A percentile compares a stretch with the other conserved stretches of the same genome.
Evolutionary conservation across 2,888 invertebrate genomes (phyloP).

Genomic region (Acanthosoma haemorrhoidale): DNA sequence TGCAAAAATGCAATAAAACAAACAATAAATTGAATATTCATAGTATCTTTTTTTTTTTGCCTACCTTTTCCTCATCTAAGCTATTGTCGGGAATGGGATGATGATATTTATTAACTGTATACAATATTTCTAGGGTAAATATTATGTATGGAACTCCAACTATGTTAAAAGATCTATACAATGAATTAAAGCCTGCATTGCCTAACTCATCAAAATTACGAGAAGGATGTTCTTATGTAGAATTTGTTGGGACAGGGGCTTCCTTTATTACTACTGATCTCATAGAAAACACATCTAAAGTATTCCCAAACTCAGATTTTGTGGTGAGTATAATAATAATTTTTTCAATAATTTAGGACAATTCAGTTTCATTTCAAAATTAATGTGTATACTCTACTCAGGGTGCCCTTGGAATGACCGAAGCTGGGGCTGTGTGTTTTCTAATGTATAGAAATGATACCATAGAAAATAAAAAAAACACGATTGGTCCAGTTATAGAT

Average conservation of each 20-base stretch:
- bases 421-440: neutral
- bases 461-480: neutral
- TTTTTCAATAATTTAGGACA: no score
- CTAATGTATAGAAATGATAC: neutral
- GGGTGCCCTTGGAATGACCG: neutral
- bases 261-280: neutral
- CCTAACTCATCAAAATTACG: neutral
- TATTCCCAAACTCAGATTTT: neutral
- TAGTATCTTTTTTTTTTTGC: no score
- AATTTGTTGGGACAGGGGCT: neutral
- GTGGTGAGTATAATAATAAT: neutral
- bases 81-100: no score
- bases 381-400: neutral
- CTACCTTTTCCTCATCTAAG: no score
- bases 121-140: neutral
- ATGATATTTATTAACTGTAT: neutral
- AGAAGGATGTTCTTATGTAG: neutral
- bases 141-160: neutral
- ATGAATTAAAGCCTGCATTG: neutral
- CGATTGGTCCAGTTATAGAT: neutral
- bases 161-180: neutral
- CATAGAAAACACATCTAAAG: neutral
- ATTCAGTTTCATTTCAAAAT: no score
- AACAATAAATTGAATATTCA: no score
- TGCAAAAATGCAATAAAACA: no score